These are phyloP conservation scores for Machaerirhynchus nigripectus DNA, from an alignment of 2,113 vertebrate genomes.

Conservation along the genomic window DNA sequence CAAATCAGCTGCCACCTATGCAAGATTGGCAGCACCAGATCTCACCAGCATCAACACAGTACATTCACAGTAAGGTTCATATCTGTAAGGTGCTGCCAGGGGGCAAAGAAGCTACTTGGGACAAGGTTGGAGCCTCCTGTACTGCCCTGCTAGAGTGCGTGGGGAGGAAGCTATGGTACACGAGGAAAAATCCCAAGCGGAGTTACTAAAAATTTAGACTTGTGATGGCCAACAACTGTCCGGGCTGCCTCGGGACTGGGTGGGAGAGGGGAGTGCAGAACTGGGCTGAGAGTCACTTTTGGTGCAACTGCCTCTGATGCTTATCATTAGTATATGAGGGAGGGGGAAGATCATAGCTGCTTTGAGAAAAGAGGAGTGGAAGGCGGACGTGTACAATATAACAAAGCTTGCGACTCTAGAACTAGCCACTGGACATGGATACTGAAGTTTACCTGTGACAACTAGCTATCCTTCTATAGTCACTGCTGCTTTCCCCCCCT, in stretches of 20 bases:
- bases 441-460: neutral
- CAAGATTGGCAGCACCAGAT: neutral
- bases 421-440: neutral
- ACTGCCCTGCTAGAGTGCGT: neutral
- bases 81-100: neutral
- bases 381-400: neutral
- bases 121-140: neutral
- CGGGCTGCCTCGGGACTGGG: neutral
- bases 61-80: neutral
- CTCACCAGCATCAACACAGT: neutral
- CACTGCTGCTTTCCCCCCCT: neutral
- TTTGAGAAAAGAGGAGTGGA: neutral
- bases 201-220: neutral
- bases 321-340: neutral
- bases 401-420: neutral
- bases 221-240: neutral
- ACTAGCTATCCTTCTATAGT: neutral
- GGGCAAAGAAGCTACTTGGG: neutral
- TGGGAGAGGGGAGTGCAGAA: neutral
- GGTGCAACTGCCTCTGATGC: neutral
- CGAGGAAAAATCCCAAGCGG: neutral
- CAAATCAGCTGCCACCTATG: neutral
- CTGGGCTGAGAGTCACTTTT: neutral
- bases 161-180: neutral
- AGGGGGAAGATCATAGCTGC: neutral